Percentiles rank a stretch among this genome's conserved stretches.
Evolutionary conservation across 2,888 invertebrate species (phyloP).

Genomic region (Norana najaformis): DNA sequence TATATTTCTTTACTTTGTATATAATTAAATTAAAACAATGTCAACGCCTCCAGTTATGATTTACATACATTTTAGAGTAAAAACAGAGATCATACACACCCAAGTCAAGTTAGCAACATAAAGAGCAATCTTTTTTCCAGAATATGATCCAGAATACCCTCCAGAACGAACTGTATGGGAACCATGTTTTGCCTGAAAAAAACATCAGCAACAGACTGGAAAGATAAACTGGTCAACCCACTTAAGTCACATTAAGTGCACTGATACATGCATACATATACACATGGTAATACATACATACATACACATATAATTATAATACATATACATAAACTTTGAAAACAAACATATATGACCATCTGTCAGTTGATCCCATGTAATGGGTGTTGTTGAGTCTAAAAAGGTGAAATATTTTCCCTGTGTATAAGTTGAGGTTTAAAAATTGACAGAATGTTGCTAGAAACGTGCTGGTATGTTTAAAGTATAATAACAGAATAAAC

Average conservation of each 20-base stretch:
- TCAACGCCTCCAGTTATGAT: background rate
- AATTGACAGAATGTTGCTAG: too few relatives aligned
- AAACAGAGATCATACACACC: slow-evolving; percentile 70
- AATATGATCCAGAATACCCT: slow-evolving; percentile 37
- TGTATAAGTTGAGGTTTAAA: too few relatives aligned
- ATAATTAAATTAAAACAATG: background rate
- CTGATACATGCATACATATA: too few relatives aligned
- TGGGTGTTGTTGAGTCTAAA: background rate
- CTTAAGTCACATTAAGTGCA: background rate
- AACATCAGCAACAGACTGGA: background rate
- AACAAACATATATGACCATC: background rate
- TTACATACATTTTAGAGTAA: background rate
- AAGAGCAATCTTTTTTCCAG: slow-evolving; percentile 59
- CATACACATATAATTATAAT: too few relatives aligned
- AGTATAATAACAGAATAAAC: too few relatives aligned
- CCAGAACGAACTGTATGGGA: slow-evolving; percentile 28
- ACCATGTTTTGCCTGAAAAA: slow-evolving; percentile 10
- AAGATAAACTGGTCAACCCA: background rate
- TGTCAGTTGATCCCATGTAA: too few relatives aligned
- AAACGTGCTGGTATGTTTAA: too few relatives aligned
- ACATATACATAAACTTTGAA: too few relatives aligned
- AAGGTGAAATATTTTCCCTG: too few relatives aligned
- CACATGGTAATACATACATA: too few relatives aligned
- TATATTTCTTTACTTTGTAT: background rate
- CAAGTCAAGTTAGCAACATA: slow-evolving; percentile 98